A percentile compares a stretch with the other conserved stretches of the same genome.
Conservation (phyloP, 2,113 vertebrate species). For the Callionymus lyra region DNA sequence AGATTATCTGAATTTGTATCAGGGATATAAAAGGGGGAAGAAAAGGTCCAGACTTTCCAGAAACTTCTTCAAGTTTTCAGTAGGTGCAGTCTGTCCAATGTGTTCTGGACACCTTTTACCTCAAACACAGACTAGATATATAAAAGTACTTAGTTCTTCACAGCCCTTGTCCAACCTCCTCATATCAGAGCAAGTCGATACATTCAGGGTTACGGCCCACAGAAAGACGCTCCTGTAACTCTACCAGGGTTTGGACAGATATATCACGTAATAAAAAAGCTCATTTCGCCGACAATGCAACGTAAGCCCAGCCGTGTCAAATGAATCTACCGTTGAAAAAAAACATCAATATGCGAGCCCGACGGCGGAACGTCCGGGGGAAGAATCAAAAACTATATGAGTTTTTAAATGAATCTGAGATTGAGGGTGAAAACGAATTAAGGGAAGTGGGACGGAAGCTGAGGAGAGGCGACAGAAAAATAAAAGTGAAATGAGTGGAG, state of each 20-base stretch:
- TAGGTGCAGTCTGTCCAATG: too few relatives aligned
- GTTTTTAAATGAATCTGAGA: conserved; percentile 26
- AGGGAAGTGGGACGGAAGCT: conserved; percentile 4
- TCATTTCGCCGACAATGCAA: conserved; percentile 16
- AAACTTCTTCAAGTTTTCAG: too few relatives aligned
- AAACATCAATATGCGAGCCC: conserved; percentile 16
- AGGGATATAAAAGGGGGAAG: too few relatives aligned
- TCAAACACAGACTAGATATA: too few relatives aligned
- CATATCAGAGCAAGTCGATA: too few relatives aligned
- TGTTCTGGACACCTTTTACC: too few relatives aligned
- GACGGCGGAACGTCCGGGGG: conserved; percentile 11
- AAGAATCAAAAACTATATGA: too few relatives aligned
- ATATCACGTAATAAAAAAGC: conserved; percentile 38
- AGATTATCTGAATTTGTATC: too few relatives aligned
- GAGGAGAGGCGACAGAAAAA: conserved; percentile 13
- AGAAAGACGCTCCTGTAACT: not conserved
- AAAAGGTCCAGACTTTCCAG: too few relatives aligned
- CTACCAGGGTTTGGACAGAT: conserved; percentile 37
- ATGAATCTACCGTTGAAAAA: conserved; percentile 29
- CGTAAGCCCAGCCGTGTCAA: conserved; percentile 22
- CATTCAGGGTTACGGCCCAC: too few relatives aligned
- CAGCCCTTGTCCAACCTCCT: too few relatives aligned
- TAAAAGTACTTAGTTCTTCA: too few relatives aligned
- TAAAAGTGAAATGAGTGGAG: conserved; percentile 36
- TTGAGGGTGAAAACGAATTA: conserved; percentile 2